Evolutionary conservation across 2,888 invertebrate genomes (phyloP), one percentile per base, ranked within the genome.

Genomic region (Antheraea yamamai): DNA sequence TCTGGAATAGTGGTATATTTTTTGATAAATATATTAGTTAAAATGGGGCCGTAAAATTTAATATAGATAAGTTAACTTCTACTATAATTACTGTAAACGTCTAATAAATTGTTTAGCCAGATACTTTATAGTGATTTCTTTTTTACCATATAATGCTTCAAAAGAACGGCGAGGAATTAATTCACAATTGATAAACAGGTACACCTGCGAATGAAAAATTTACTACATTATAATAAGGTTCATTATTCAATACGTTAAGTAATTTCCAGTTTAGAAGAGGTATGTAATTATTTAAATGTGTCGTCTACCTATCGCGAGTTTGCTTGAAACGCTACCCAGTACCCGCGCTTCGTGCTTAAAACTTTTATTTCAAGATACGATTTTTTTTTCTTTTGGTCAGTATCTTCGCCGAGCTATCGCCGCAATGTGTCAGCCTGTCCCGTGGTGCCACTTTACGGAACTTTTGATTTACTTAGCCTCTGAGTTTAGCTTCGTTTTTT

Each of bases 371-470:
- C 78, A 77, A 81, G 79, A 80, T 81, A 81, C 78, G 74, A 76
- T 76, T 79, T 75, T 75, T 61, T 47, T 75, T 75, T 74, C 35
- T 30, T 68, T 47, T 64, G 72, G 70, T 72, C 80, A 71, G 80
- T 88, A 89, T 89, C 89, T 85, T 80, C 72, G 74, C 79, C 77
- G 77, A 80, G 82, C 80, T 90, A 91, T 92, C 90, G 79, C 79
- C 76, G 87, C 87, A 82, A 91, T 91, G 85, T 87, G 88, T 91
- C 89, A 84, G 83, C 77, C 84, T 81, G 88, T 86, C 88, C 84
- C 84, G 83, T 86, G 85, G 89, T 87, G 86, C 85, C 86, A 85
- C 86, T 91, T 88, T 88, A 87, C 82, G 83, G 82, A 89, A 88
- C 88, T 87, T 89, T 90, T 88, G 87, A 88, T 88, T 88, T 88